phyloP scores from a whole-genome alignment of 2,113 vertebrate genomes.

The Trichechus manatus region DNA sequence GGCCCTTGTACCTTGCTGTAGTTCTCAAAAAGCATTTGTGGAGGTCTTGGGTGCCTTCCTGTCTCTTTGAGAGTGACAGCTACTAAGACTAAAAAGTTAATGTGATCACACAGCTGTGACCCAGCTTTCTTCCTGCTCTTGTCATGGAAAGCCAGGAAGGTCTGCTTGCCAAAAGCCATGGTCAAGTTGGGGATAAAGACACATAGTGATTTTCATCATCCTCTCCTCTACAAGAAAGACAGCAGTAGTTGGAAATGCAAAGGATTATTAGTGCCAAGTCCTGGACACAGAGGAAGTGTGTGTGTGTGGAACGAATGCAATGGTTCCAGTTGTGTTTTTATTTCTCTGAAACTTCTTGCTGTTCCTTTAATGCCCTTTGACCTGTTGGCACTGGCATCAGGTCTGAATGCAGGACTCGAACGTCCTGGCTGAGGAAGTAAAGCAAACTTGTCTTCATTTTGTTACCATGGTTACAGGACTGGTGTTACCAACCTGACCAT shows the following conservation, averaged over 20 bases:
- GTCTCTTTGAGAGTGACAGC: slow-evolving; percentile 41
- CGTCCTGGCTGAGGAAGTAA: slow-evolving; percentile 84
- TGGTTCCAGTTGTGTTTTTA: slow-evolving; percentile 16
- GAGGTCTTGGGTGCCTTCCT: neutral
- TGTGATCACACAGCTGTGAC: slow-evolving; percentile 36
- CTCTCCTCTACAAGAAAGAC: slow-evolving; percentile 43
- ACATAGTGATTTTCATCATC: slow-evolving; percentile 45
- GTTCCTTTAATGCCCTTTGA: slow-evolving; percentile 78
- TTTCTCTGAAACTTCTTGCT: slow-evolving; percentile 68
- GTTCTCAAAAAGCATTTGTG: slow-evolving; percentile 31
- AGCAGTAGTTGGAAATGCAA: slow-evolving; percentile 17
- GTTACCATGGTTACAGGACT: slow-evolving; percentile 88
- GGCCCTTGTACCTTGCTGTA: slow-evolving; percentile 51
- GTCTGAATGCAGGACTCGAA: slow-evolving; percentile 70
- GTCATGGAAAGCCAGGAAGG: slow-evolving; percentile 52
- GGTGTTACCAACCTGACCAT: slow-evolving; percentile 83
- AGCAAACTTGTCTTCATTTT: slow-evolving; percentile 86
- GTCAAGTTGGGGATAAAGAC: slow-evolving; percentile 49
- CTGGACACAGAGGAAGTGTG: neutral
- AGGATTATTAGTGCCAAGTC: neutral
- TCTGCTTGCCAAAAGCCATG: slow-evolving; percentile 71
- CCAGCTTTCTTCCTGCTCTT: slow-evolving; percentile 21
- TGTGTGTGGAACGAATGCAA: rapidly evolving
- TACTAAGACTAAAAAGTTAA: slow-evolving; percentile 50
- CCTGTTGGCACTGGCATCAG: slow-evolving; percentile 72